phyloP scores from a whole-genome alignment of 2,888 invertebrate genomes.

The Protonemura montana region DNA sequence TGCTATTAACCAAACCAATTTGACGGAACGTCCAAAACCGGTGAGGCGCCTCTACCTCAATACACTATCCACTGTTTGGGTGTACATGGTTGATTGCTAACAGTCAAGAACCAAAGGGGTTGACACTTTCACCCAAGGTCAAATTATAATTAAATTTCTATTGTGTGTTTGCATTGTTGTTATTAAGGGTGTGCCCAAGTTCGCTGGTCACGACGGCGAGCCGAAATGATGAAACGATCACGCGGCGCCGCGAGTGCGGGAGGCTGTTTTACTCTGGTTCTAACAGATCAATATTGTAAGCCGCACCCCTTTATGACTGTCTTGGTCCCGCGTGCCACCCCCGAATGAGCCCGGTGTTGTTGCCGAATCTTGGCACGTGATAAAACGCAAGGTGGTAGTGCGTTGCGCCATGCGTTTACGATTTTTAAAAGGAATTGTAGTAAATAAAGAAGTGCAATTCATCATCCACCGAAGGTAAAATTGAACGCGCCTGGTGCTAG shows the following conservation, averaged over 20 bases:
- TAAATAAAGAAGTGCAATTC: too few species aligned
- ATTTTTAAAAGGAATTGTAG: too few species aligned
- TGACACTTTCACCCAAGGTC: constrained; percentile 15
- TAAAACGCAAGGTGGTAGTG: too few species aligned
- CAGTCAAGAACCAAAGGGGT: not conserved
- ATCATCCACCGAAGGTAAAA: too few species aligned
- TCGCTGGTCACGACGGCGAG: not conserved
- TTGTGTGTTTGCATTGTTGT: constrained; percentile 33
- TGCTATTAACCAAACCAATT: too few species aligned
- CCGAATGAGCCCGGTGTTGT: not conserved
- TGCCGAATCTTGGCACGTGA: not conserved
- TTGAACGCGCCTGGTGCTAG: too few species aligned
- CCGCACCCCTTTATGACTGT: constrained; percentile 20
- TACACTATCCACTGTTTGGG: too few species aligned
- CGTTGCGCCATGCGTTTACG: too few species aligned
- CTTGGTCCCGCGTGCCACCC: not conserved
- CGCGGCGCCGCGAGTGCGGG: constrained; percentile 26
- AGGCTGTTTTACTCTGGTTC: constrained; percentile 39
- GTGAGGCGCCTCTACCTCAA: too few species aligned
- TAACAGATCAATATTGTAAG: constrained; percentile 42
- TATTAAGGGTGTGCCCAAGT: constrained; percentile 34
- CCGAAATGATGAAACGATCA: constrained; percentile 14
- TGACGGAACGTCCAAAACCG: too few species aligned
- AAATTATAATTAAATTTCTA: constrained; percentile 1
- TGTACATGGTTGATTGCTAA: too few species aligned